phyloP scores from a whole-genome alignment of 53 echinoderm and acorn worm genomes.

The Glandiceps talaboti region DNA sequence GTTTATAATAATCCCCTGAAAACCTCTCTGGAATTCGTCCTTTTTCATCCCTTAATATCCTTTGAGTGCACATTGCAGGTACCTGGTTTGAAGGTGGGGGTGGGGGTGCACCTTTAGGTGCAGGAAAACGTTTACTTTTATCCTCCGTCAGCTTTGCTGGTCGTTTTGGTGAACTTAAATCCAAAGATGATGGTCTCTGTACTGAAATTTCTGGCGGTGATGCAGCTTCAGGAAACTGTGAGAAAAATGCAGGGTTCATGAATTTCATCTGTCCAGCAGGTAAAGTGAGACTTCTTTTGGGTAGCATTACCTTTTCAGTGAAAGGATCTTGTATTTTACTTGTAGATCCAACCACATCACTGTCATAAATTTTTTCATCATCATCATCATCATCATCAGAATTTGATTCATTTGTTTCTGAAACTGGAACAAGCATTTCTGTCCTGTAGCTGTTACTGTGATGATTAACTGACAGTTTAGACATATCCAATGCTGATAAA shows the following conservation, averaged over 20 bases:
- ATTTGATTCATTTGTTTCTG: background rate
- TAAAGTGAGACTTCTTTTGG: background rate
- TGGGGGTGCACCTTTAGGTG: constrained; percentile 21
- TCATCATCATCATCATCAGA: background rate
- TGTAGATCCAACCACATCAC: background rate
- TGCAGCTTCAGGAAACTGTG: background rate
- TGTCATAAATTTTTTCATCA: background rate
- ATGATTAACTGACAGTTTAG: background rate
- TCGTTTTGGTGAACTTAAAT: background rate
- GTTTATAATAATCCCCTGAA: constrained; percentile 26
- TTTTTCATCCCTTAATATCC: background rate
- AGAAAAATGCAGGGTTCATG: background rate
- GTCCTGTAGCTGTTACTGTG: background rate
- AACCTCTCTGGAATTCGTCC: constrained; percentile 3
- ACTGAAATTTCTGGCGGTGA: background rate
- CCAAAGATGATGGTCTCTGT: background rate
- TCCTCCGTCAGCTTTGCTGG: background rate
- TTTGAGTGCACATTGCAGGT: background rate
- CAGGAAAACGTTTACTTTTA: constrained; percentile 5
- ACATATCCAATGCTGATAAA: background rate
- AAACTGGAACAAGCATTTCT: background rate
- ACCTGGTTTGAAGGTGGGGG: constrained; percentile 6
- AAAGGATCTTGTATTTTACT: background rate
- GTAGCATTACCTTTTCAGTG: background rate
- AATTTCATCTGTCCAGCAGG: background rate